Evolutionary conservation across 2,797 vertebrate species (phyloP), one percentile per base, ranked within the genome.

Genomic region (Typhlichthys eigenmanni): DNA sequence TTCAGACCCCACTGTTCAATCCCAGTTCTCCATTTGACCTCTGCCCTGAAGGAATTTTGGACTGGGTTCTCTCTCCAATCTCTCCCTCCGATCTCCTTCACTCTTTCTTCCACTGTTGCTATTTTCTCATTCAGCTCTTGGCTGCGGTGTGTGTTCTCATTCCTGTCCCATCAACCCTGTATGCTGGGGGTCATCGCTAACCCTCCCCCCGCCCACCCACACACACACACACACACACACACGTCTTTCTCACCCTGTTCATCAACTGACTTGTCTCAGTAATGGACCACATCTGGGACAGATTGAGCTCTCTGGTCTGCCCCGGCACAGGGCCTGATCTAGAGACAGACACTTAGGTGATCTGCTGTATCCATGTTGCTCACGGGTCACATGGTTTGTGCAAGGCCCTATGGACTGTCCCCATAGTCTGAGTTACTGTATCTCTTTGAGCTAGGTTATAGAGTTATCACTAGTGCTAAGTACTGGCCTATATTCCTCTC

Each of bases 221-320:
- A 16, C 50, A 51, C 50, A 9, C 58, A n/a, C 57, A 13, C 34
- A 29, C 52, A 48, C 62, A 17, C 53, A 47, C 58, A 8, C 17
- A 5, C 10, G 52, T 11, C 14, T 65, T 63, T 50, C 59, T 80
- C 72, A 34, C 69, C 60, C 76, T 76, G 66, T 79, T 81, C 77
- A 79, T 83, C 80, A 80, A 75, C 82, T 82, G 73, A 13, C 64
- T 62, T 34, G 74, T 83, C 79, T 85, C 79, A 19, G 58, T 85
- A 88, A 83, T 81, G 76, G 79, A 82, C 73, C 79, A 92, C 92
- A 93, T 93, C 89, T 93, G 92, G 90, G 89, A 92, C 74, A 90
- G 60, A 92, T 91, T 84, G 80, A 86, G 71, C 50, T 14, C 46
- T 60, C 62, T 19, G 8, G 65, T 63, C 61, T 57, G 71, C 73